Evolutionary conservation across 2,113 vertebrate genomes (phyloP), one percentile per base, ranked within the genome.

Genomic region (Clarias macrocephalus): DNA sequence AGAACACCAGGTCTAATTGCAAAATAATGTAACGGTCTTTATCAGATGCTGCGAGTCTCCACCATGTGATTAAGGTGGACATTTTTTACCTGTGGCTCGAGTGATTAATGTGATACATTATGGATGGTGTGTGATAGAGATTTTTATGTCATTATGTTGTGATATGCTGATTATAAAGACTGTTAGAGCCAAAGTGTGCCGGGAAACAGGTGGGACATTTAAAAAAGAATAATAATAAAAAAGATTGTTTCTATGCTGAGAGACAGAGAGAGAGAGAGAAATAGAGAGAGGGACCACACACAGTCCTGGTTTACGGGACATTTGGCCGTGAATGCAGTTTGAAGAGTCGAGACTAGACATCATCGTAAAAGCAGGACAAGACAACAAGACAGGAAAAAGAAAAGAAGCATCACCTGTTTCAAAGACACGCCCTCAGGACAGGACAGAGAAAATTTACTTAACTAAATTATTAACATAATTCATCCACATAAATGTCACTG

Each of bases 261-360:
- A 28, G n/a, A 68, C n/a, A 68, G 25, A 66, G 63, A 66, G 63
- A 66, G 63, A 66, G 25, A 37, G 33, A 37, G 33, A 37, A 3
- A 37, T 2, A 37, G 1, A 37, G 33, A 72, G 48, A 70, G 52
- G 16, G 76, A 21, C 80, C 86, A 87, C 86, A 82, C 85, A 87
- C 80, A 76, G 77, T 54, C 42, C 54, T 86, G 79, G 65, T 83
- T 87, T 87, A 75, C 30, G 10, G 70, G 57, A 75, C 66, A 83
- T 83, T 87, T 83, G 86, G 80, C 59, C 59, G 7, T 23, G 16
- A 76, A 76, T 52, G 80, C 56, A 48, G 82, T 30, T 16, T 87
- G 54, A 81, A 86, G 25, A 82, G 37, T 18, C 23, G n/a, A 87
- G 80, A 83, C 80, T 30, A 76, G 86, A 87, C 65, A 82, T 6